Evolutionary conservation across 2,113 vertebrate species (phyloP), one percentile per base, ranked within the genome.

Genomic region (Taxidea taxus): DNA sequence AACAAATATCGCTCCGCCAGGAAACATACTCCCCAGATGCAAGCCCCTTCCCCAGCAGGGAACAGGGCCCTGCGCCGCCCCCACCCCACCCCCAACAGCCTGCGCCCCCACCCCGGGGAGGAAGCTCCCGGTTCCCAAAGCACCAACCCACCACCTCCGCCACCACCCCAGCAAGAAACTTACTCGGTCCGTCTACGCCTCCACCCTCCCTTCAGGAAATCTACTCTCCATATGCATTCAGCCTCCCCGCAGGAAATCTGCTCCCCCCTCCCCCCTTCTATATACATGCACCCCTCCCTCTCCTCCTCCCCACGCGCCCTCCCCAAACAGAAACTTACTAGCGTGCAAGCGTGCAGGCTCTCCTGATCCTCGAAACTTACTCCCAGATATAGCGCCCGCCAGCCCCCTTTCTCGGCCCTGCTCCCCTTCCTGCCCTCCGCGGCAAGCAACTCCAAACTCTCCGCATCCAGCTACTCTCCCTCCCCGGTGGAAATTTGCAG

Each of bases 1-100:
- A 98, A 98, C 98, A 98, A 98, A 98, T 98, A 98, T 98, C 98
- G 98, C 98, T 98, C 98, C 98, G 98, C 98, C 98, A 98, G 97
- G 98, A 98, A 98, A 98, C 97, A 98, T 97, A 98, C 97, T 97
- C 96, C 96, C 97, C 94, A 97, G 96, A 97, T 95, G 96, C 96
- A 95, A 97, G 90, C 92, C 97, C 98, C 98, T 96, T 97, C 84
- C 91, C 96, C 96, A 89, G 80, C 87, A 95, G 91, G 83, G 95
- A 97, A 84, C 94, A 90, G 58, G 77, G 96, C 88, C 96, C 80
- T 64, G 72, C 91, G 37, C 86, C 68, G 42, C 74, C 92, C 83
- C 74, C 62, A 6, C 84, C 31, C 81, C 80, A 21, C 83, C 47
- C 39, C 54, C 93, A 51, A 58, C 80, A 64, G 74, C 91, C 68